Percentiles rank a stretch among this genome's conserved stretches.
Evolutionary conservation across 2,113 vertebrate genomes (phyloP).

Genomic region (Pavo muticus): DNA sequence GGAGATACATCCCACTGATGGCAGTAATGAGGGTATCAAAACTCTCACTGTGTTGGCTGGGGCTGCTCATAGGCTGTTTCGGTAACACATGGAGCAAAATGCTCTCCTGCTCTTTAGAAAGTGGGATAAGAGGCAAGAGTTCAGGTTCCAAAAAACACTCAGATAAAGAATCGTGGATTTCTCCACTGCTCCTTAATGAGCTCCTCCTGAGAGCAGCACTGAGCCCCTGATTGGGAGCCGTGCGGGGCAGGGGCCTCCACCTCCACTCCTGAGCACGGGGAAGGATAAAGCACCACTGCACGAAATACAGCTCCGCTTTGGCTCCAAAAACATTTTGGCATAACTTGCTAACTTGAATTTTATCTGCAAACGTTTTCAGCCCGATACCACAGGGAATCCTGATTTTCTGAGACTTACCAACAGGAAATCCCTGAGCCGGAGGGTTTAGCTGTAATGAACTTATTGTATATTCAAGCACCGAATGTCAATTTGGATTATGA

Average conservation of each 20-base stretch:
- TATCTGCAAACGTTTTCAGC: slow-evolving; percentile 26
- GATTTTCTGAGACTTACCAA: slow-evolving; percentile 34
- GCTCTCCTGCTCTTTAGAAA: background rate
- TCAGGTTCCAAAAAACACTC: background rate
- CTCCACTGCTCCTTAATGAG: background rate
- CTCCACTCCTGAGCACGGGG: background rate
- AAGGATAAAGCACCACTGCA: background rate
- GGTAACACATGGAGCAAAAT: background rate
- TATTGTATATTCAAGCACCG: slow-evolving; percentile 36
- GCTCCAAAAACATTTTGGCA: slow-evolving; percentile 33
- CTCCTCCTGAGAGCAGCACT: background rate
- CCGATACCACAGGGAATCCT: background rate
- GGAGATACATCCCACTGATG: fast-evolving
- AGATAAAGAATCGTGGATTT: background rate
- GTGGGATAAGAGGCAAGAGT: background rate
- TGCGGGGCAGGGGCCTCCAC: fast-evolving
- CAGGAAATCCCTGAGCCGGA: slow-evolving; percentile 59
- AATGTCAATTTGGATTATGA: slow-evolving; percentile 32
- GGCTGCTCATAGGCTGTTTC: background rate
- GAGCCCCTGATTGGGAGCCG: background rate
- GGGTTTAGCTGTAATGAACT: slow-evolving; percentile 60
- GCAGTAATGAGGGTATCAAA: background rate
- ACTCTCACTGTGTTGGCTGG: background rate
- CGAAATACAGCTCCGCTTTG: background rate
- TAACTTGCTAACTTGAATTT: slow-evolving; percentile 25